Base-by-base conservation (phyloP, 1,140 invertebrate species). In the Araneus ventricosus region DNA sequence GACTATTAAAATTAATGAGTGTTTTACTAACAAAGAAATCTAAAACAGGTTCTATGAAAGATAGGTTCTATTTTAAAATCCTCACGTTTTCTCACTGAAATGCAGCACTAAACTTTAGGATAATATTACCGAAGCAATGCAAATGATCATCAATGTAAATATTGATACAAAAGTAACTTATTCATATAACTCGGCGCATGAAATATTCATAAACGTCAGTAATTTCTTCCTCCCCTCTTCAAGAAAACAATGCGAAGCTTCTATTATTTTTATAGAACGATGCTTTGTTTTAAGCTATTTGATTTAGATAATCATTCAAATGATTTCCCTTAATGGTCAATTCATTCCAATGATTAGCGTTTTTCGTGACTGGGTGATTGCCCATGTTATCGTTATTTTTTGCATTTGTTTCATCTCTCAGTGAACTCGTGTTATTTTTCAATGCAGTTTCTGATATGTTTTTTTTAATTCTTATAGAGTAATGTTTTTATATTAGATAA, bases 241-340 rank as follows among this genome's bases (percentile, higher is more conserved):
- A 27, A 75, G 34, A 6, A 30, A 75, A 75, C 70, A 75, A 75
- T 75, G 17, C 5, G 8, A 10, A 4, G 6, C 63, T n/a, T 14
- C 27, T 30, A n/a, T 67, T 75, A 34, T 75, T 75, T 75, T 75
- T 75, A 14, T 75, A 20, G 17, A 75, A 3, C 34, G 6, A 20
- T 34, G 34, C 4, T 8, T 75, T 75, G 37, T 75, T 75, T 30
- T 75, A 20, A 75, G 70, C 17, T 17, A 37, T 75, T 75, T 34
- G 70, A 75, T 75, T 27, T 75, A 75, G 70, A 75, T 34, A 75
- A 37, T 37, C 70, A 75, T 75, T 37, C 70, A 75, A 75, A 75
- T 7, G 30, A 75, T 34, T 75, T 75, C 17, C 17, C 34, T 34
- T 75, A 75, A 75, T 75, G 30, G 37, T 34, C 17, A 20, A 20